A percentile compares a stretch with the other conserved stretches of the same genome.
These are phyloP conservation scores for Speoplatyrhinus poulsoni DNA, from an alignment of 2,113 vertebrate genomes.

Conservation along the genomic window DNA sequence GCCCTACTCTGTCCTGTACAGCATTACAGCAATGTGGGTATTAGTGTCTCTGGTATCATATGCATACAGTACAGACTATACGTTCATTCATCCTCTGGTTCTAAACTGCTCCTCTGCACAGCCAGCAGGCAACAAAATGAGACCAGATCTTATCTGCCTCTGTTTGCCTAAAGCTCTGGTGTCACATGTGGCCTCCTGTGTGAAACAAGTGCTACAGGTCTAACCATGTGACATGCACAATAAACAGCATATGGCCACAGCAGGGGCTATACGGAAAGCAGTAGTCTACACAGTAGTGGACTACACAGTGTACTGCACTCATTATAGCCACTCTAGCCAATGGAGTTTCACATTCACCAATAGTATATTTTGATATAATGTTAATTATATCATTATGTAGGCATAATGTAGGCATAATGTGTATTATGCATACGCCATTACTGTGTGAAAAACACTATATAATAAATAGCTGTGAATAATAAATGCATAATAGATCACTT, in stretches of 20 bases:
- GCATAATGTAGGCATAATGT: too few relatives aligned
- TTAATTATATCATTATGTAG: too few relatives aligned
- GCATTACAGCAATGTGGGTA: too few relatives aligned
- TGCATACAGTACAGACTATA: background rate
- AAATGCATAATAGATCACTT: too few relatives aligned
- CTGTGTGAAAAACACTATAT: too few relatives aligned
- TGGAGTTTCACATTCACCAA: too few relatives aligned
- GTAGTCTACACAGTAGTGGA: background rate
- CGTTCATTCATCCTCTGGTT: background rate
- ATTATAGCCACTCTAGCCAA: too few relatives aligned
- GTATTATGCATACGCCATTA: too few relatives aligned
- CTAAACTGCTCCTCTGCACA: background rate
- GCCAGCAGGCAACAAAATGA: constrained; percentile 21
- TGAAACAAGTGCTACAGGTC: constrained; percentile 32
- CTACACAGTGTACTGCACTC: background rate
- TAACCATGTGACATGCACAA: constrained; percentile 58
- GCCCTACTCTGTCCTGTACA: too few relatives aligned
- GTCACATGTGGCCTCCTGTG: constrained; percentile 51
- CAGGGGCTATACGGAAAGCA: constrained; percentile 14
- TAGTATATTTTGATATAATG: too few relatives aligned
- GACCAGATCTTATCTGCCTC: constrained; percentile 47
- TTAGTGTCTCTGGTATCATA: background rate
- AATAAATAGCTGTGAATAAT: too few relatives aligned
- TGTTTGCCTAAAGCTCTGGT: constrained; percentile 52
- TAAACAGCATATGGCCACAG: constrained; percentile 52